Evolutionary conservation across 1,140 invertebrate species (phyloP).

Genomic region (Papilio machaon): DNA sequence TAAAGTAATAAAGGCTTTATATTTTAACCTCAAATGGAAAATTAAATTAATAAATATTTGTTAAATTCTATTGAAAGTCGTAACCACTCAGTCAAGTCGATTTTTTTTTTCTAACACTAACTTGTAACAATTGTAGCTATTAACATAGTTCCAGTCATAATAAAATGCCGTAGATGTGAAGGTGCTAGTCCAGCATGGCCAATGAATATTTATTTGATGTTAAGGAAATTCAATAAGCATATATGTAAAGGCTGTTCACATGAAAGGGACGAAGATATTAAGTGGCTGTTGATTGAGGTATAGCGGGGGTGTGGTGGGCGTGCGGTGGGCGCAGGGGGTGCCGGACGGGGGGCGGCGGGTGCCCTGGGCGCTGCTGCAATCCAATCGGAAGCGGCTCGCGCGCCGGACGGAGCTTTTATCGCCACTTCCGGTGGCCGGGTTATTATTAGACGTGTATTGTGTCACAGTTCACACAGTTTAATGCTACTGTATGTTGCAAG

Average conservation of each 20-base stretch:
- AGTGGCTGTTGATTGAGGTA: neutral
- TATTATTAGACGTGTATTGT: conserved; percentile 3
- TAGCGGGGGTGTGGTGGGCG: neutral
- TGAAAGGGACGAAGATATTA: neutral
- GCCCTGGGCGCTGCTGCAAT: neutral
- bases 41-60: too few species aligned
- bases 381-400: conserved; percentile 17
- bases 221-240: too few species aligned
- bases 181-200: too few species aligned
- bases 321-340: neutral
- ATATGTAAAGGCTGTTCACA: neutral
- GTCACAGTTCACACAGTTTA: neutral
- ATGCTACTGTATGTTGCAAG: neutral
- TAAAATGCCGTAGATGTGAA: too few species aligned
- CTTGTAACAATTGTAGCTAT: too few species aligned
- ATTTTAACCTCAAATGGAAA: too few species aligned
- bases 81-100: too few species aligned
- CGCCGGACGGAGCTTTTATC: conserved; percentile 9
- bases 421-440: neutral
- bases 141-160: too few species aligned
- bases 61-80: too few species aligned
- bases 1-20: too few species aligned
- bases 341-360: neutral
- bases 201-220: neutral
- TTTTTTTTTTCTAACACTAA: too few species aligned